These are phyloP conservation scores for Blastobasis lacticolella DNA, from an alignment of 2,888 invertebrate species.

Conservation along the genomic window DNA sequence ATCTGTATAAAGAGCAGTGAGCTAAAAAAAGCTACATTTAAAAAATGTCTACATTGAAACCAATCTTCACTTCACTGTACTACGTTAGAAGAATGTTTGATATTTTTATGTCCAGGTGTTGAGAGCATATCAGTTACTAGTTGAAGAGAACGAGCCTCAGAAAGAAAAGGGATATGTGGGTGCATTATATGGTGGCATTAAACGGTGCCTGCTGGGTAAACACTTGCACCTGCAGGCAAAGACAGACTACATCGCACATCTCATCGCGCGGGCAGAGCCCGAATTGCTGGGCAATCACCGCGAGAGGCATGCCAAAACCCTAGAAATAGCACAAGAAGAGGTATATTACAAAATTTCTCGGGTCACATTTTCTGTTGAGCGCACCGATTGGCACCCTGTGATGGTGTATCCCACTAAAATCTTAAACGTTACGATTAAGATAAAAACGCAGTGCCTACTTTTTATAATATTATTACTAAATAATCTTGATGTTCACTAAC, in stretches of 20 bases:
- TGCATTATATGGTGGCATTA: constrained; percentile 89
- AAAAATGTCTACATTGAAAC: neutral
- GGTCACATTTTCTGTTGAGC: too few species aligned
- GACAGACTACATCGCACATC: constrained; percentile 90
- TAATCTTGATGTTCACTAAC: neutral
- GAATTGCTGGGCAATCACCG: constrained; percentile 90
- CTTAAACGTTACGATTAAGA: too few species aligned
- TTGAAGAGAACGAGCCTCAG: constrained; percentile 86
- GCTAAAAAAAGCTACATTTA: too few species aligned
- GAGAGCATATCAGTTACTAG: constrained; percentile 89
- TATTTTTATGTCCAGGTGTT: constrained; percentile 58
- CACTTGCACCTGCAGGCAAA: constrained; percentile 92
- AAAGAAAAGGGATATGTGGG: constrained; percentile 94
- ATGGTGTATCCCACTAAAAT: too few species aligned
- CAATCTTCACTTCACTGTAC: neutral
- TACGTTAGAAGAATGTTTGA: neutral
- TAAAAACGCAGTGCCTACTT: too few species aligned
- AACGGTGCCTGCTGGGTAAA: constrained; percentile 87
- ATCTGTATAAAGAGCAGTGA: neutral
- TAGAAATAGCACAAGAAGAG: constrained; percentile 97
- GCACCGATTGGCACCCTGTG: too few species aligned
- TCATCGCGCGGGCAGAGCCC: constrained; percentile 93
- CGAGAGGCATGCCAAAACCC: constrained; percentile 95
- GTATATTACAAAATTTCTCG: constrained; percentile 17
- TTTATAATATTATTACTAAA: too few species aligned